Evolutionary conservation across 2,113 vertebrate species (phyloP), one percentile per base, ranked within the genome.

Genomic region (Arvicanthis niloticus): DNA sequence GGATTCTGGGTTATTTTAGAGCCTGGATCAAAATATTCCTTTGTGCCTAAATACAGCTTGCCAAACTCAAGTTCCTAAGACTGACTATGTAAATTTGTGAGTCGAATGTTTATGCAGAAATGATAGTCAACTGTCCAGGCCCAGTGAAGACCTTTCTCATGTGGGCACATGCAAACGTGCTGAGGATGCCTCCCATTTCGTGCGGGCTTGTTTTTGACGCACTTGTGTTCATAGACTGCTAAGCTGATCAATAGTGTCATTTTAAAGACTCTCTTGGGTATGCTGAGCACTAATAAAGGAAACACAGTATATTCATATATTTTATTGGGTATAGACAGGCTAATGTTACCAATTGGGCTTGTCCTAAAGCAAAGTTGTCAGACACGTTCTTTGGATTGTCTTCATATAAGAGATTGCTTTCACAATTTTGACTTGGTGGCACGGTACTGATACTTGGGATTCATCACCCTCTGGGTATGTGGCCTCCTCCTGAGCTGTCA

Each of bases 201-300:
- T 16, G 4, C 3, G 0, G 3, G 48, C 67, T 58, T 42, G 37
- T 58, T 56, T 48, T 29, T 37, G 7, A 68, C 37, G 51, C 0
- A 17, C 45, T 24, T 91, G 11, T 72, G 17, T 42, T 67, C n/a
- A 13, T 37, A 60, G 24, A n/a, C 37, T 2, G 2, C 12, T 13
- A 84, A 6, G 56, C 53, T 67, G 5, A 24, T 24, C 0, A 4
- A 3, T 13, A 9, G 24, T 31, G 93, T 40, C 62, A 37, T 73
- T 40, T 42, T 13, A 19, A 48, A 82, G 48, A 40, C 16, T 9
- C 24, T n/a, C 60, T 56, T 48, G 37, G 4, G 5, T 29, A 0
- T 12, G 22, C 17, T 3, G n/a, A 77, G 21, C 40, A 56, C 24
- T 31, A 0, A 73, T 11, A 65, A 73, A 40, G 22, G 81, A 56